Base-by-base conservation (phyloP, 2,113 vertebrate species). In the Condylura cristata region DNA sequence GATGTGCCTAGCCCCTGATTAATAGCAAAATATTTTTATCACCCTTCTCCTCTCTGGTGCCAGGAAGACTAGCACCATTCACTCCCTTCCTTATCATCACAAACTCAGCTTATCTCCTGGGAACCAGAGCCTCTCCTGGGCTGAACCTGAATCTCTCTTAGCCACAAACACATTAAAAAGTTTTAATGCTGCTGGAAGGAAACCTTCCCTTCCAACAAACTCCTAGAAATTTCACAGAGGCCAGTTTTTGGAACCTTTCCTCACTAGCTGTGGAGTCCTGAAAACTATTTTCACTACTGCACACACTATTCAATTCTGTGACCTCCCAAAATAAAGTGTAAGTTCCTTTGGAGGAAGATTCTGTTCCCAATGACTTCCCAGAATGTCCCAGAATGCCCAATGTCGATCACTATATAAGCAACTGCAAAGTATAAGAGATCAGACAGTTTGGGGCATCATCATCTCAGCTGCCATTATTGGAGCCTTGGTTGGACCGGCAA, bases 11-110 rank as follows among this genome's bases (percentile, higher is more conserved):
- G 60, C n/a, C 14, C 5, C 22, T 28, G 22, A 56, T 94, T 74
- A 81, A 46, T 89, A 86, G 78, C 18, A 75, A 60, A 96, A 26
- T 89, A 60, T 46, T 66, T 90, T 84, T 56, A 58, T 96, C 56
- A 97, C 95, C 71, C 58, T 96, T 97, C 95, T 86, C 86, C 46
- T 58, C 44, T 90, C 58, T 84, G 82, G 0, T 8, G 95, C 97
- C 85, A 96, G 97, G 89, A 91, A 95, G 34, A 34, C 86, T 32
- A 63, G n/a, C 66, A 71, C 46, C n/a, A 28, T 82, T 93, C 68
- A 95, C 89, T 94, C 83, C 93, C 97, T 98, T 93, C 94, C 95
- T 94, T 78, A 32, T 26, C 78, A 65, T 86, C 78, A 66, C 37
- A 86, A 95, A 63, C 16, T 56, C 32, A 30, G 86, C 79, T 96